Percentiles rank a stretch among this genome's conserved stretches.
These are phyloP conservation scores for Tachina lurida DNA, from an alignment of 2,888 invertebrate genomes.

Conservation along the genomic window DNA sequence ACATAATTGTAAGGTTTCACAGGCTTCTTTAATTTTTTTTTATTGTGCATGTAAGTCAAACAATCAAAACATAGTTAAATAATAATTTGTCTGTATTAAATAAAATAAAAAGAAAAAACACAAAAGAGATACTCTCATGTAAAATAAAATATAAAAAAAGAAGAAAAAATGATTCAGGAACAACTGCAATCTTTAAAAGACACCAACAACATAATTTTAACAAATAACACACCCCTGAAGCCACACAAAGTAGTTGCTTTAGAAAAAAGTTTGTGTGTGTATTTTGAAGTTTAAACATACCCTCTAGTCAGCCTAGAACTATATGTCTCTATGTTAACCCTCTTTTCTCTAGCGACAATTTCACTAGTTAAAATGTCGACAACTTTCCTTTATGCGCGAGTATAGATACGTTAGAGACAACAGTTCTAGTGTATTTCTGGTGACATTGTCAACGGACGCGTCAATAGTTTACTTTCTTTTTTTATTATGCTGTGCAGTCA, in stretches of 20 bases:
- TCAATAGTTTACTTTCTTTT: too few species aligned
- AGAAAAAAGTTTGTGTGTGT: not conserved
- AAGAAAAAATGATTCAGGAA: not conserved
- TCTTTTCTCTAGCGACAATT: too few species aligned
- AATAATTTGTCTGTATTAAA: constrained; percentile 66
- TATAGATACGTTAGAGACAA: too few species aligned
- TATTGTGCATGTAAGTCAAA: constrained; percentile 43
- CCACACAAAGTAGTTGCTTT: not conserved
- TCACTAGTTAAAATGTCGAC: too few species aligned
- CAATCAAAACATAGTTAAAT: constrained; percentile 71
- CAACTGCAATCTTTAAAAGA: constrained; percentile 8
- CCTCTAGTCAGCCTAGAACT: too few species aligned
- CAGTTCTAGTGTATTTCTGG: too few species aligned
- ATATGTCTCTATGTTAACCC: too few species aligned
- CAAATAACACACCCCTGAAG: constrained; percentile 43
- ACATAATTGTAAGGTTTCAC: constrained; percentile 48
- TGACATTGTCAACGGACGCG: too few species aligned
- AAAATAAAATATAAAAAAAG: not conserved
- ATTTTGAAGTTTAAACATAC: not conserved
- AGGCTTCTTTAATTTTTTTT: constrained; percentile 9
- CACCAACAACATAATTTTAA: constrained; percentile 18
- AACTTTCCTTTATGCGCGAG: too few species aligned
- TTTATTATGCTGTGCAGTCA: too few species aligned
- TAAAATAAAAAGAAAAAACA: constrained; percentile 11
- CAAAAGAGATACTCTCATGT: constrained; percentile 7